Percentiles rank a stretch among this genome's conserved stretches.
Conservation (phyloP, 2,113 vertebrate species). For the Thomomys bottae region DNA sequence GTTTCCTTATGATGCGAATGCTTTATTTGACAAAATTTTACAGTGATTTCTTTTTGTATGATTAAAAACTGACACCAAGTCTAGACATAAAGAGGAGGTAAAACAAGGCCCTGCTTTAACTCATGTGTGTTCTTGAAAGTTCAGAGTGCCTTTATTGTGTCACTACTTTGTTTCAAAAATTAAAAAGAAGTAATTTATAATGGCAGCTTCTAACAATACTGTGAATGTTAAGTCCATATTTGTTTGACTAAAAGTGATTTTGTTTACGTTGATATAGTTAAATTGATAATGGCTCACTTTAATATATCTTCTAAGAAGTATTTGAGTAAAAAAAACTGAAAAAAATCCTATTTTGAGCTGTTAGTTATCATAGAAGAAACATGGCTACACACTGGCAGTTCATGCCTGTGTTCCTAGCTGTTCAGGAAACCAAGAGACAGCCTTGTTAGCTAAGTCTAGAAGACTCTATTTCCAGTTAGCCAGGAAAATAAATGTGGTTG, state of each 20-base stretch:
- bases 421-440: no score
- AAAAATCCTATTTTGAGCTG: neutral
- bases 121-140: neutral
- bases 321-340: conserved; percentile 56
- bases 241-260: conserved; percentile 62
- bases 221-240: conserved; percentile 71
- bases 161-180: neutral
- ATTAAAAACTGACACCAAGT: neutral
- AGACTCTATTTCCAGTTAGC: no score
- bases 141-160: neutral
- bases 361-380: neutral
- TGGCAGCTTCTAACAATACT: neutral
- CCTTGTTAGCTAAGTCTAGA: no score
- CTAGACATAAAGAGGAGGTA: neutral
- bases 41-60: neutral
- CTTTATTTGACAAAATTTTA: neutral
- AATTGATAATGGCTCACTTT: conserved; percentile 63
- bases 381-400: no score
- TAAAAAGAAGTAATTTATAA: neutral
- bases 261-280: conserved; percentile 51
- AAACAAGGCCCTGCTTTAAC: neutral
- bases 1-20: no score
- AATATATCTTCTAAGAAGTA: conserved; percentile 56
- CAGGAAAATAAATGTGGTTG: no score
- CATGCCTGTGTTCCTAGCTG: no score